Base-by-base conservation (phyloP, 2,113 vertebrate genomes). In the Cepphus grylle region DNA sequence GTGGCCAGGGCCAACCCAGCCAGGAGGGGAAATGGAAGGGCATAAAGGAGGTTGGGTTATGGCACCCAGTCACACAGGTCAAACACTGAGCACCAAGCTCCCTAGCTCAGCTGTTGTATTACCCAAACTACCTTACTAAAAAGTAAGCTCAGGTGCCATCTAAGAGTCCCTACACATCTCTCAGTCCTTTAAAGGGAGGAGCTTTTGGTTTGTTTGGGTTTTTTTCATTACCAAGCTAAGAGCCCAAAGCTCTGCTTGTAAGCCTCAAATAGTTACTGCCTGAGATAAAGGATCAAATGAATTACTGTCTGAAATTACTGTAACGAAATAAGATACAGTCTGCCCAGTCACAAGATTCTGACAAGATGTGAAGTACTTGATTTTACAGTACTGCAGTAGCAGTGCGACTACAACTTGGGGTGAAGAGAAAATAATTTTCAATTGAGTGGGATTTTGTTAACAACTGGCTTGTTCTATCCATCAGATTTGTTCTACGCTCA, bases 231-330 rank as follows among this genome's bases (percentile, higher is more conserved):
- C 15, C 38, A 45, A 53, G 61, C 30, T 45, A 52, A 36, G 36
- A 61, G 52, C 50, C 49, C 40, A 87, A 86, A 71, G 29, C 9
- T 81, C 55, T 62, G 29, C 83, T 34, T 73, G 16, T 76, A 91
- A 81, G 23, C 73, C 66, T 87, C 86, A 87, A 94, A 95, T 93
- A 95, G 73, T 82, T 92, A 80, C 66, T 76, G 81, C 15, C 91
- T 42, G 50, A 96, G 81, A 84, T 89, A 81, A 95, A 93, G 62
- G 62, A 85, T 85, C 91, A 73, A 94, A 91, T 91, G 13, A 94
- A 81, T 94, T 91, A 89, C 87, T 80, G 83, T 66, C 86, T 91
- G 83, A 94, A 94, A 85, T 94, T 42, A 95, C 84, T 88, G 84
- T 85, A 94, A 94, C 0, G 4, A 96, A 96, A 90, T 49, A 85